Evolutionary conservation across 2,113 vertebrate species (phyloP).

Genomic region (Barbus barbus): DNA sequence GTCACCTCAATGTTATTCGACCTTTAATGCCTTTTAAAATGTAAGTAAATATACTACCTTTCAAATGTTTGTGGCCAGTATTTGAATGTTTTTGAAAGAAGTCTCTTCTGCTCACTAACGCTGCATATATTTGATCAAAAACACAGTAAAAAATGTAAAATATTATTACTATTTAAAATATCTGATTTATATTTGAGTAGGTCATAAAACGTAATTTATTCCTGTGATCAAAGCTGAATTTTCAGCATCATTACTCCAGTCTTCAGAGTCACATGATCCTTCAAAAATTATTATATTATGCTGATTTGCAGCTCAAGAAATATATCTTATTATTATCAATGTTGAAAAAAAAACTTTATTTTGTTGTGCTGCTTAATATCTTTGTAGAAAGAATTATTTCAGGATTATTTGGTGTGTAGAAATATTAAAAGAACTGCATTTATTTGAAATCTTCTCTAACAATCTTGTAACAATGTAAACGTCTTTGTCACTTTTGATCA

Average conservation of each 20-base stretch:
- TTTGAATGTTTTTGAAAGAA: neutral
- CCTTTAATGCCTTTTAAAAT: neutral
- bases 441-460: neutral
- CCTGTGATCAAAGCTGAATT: neutral
- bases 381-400: neutral
- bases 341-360: neutral
- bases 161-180: neutral
- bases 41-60: neutral
- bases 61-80: too few relatives aligned
- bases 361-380: neutral
- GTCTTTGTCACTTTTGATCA: too few relatives aligned
- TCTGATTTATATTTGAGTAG: too few relatives aligned
- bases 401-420: neutral
- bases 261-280: neutral
- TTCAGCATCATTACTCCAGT: neutral
- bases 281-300: neutral
- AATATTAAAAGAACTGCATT: neutral
- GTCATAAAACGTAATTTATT: neutral
- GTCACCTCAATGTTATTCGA: too few relatives aligned
- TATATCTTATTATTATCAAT: neutral
- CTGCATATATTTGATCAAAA: neutral
- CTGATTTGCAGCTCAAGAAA: neutral
- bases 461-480: too few relatives aligned
- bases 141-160: neutral
- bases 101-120: neutral